A percentile compares a stretch with the other conserved stretches of the same genome.
These are phyloP conservation scores for Picus viridis DNA, from an alignment of 2,797 vertebrate genomes.

Conservation along the genomic window DNA sequence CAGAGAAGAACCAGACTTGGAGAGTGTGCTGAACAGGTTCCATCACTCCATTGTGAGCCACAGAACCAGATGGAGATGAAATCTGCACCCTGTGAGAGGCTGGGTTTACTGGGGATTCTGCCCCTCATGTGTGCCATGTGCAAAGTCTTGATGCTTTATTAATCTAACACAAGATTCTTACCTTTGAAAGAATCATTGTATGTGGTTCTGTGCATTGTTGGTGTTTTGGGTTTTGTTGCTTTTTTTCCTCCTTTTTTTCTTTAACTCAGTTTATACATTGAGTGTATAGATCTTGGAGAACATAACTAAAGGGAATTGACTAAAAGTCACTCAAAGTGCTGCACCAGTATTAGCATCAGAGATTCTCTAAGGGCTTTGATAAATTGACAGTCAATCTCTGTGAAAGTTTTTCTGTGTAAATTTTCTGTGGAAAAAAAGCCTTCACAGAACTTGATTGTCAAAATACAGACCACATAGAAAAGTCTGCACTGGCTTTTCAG, in stretches of 20 bases:
- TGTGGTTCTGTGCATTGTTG: neutral
- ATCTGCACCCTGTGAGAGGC: fast-evolving
- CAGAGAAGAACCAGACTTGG: neutral
- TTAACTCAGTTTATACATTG: neutral
- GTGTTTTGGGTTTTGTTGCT: neutral
- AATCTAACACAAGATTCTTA: neutral
- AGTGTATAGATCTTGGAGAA: neutral
- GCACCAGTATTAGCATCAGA: neutral
- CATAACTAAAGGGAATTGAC: neutral
- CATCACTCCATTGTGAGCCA: neutral
- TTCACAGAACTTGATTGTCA: neutral
- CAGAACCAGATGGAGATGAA: neutral
- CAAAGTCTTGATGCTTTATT: neutral
- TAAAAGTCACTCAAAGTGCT: neutral
- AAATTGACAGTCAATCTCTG: neutral
- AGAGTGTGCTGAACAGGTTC: neutral
- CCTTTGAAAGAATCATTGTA: neutral
- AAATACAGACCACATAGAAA: neutral
- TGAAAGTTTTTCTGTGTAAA: neutral
- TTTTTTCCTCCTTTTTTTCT: no score
- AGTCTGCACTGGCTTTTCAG: neutral
- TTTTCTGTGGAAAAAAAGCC: neutral
- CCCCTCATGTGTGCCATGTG: neutral
- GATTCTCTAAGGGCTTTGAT: neutral
- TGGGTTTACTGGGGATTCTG: neutral